Conservation (phyloP, 1,140 invertebrate genomes). For the Eciton burchellii region DNA sequence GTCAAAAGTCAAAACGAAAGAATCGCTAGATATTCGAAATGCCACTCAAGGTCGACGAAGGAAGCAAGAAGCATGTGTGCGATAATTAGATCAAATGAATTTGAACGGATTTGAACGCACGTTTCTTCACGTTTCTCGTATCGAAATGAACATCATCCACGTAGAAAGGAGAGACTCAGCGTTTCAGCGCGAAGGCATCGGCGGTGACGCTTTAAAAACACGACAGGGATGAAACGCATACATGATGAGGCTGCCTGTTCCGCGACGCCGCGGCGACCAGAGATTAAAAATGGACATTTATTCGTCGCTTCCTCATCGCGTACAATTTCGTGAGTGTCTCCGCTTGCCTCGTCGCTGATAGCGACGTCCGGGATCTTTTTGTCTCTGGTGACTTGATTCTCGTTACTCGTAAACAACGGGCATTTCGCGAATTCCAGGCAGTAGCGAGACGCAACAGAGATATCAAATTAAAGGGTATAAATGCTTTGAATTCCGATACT, state of each 20-base stretch:
- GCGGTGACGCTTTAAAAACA: background rate
- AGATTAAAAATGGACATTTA: constrained; percentile 29
- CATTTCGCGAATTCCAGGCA: constrained; percentile 24
- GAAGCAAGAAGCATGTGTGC: too few species aligned
- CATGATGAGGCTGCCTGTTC: background rate
- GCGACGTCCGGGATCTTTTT: constrained; percentile 24
- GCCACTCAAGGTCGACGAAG: too few species aligned
- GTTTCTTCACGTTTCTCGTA: background rate
- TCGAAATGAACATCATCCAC: background rate
- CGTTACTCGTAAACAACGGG: background rate
- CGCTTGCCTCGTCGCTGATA: constrained; percentile 13
- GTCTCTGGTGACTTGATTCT: constrained; percentile 2
- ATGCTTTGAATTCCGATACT: constrained; percentile 68
- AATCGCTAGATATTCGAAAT: too few species aligned
- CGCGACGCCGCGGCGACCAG: background rate
- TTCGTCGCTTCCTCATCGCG: background rate
- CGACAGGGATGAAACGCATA: background rate
- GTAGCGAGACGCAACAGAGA: constrained; percentile 17
- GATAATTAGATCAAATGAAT: too few species aligned
- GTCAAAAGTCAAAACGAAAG: too few species aligned
- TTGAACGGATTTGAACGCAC: background rate
- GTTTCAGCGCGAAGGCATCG: background rate
- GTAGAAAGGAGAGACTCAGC: background rate
- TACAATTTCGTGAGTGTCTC: background rate
- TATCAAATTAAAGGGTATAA: constrained; percentile 66